Evolutionary conservation across 2,113 vertebrate genomes (phyloP), one percentile per base, ranked within the genome.

Genomic region (Tiliqua scincoides): DNA sequence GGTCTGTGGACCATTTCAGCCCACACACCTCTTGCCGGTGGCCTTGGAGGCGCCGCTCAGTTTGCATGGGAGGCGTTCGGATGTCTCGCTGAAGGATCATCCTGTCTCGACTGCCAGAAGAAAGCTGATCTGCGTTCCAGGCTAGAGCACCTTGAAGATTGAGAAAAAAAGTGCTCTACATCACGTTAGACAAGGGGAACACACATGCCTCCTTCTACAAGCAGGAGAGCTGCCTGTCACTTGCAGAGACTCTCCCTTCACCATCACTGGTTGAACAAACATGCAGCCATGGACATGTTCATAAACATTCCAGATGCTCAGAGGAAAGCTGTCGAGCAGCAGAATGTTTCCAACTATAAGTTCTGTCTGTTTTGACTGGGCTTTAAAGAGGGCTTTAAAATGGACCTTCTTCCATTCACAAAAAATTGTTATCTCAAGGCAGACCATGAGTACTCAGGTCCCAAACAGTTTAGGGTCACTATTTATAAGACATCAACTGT

Each of bases 1-100:
- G 99, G 96, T 99, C 99, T 0, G 99, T 99, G 93, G 98, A 99
- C 99, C 99, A 99, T 84, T 99, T 99, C 68, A 99, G 98, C 37
- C 99, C 99, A 0, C 99, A 99, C 70, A 99, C 99, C 94, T 99
- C 99, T 95, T 99, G 99, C 79, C 99, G 95, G 95, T 99, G 99
- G 70, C 99, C 99, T 93, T 99, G 99, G 25, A 99, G 98, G 73
- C 98, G 97, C 23, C 99, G 97, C 92, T 99, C 99, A 0, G 98
- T 98, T 95, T 99, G 99, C 52, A 99, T 93, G 1, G 99, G 98
- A 0, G 99, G 99, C 0, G 98, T 96, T 77, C 99, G 97, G 89
- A 99, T 98, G 91, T 99, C 99, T 59, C 99, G 90, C 95, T 99
- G 99, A 6, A 99, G 96, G 92, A 99, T 99, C 96, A 99, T 97